Percentiles rank a stretch among this genome's conserved stretches.
phyloP scores from a whole-genome alignment of 2,888 invertebrate genomes.

The Eupithecia subfuscata region DNA sequence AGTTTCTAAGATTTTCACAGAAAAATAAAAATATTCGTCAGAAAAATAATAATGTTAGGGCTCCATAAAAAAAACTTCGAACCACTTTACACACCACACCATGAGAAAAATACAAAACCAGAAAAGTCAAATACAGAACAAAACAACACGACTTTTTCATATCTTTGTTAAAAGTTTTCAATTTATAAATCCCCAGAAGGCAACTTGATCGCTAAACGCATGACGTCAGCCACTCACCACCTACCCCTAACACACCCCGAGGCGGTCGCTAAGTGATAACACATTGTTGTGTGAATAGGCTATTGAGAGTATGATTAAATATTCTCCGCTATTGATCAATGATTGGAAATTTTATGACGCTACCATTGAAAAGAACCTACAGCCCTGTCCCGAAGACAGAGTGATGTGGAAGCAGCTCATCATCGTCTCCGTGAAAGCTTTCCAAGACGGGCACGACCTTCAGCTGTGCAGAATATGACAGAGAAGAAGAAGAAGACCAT shows the following conservation, averaged over 20 bases:
- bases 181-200: constrained; percentile 14
- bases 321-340: constrained; percentile 19
- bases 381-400: too few relatives aligned
- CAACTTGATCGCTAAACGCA: constrained; percentile 15
- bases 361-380: constrained; percentile 39
- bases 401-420: too few relatives aligned
- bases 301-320: constrained; percentile 6
- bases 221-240: constrained; percentile 20
- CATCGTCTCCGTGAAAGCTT: too few relatives aligned
- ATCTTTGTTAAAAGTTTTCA: too few relatives aligned
- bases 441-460: too few relatives aligned
- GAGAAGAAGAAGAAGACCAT: too few relatives aligned
- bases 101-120: neutral
- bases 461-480: too few relatives aligned
- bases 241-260: constrained; percentile 17
- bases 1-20: too few relatives aligned
- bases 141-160: neutral
- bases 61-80: too few relatives aligned
- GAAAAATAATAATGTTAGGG: too few relatives aligned
- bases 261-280: constrained; percentile 33
- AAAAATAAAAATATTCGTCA: too few relatives aligned
- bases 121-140: neutral
- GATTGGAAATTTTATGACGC: constrained; percentile 39
- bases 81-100: too few relatives aligned
- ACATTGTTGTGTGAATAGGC: constrained; percentile 36